Evolutionary conservation across 2,888 invertebrate species (phyloP).

Genomic region (Drosophila prolongata): DNA sequence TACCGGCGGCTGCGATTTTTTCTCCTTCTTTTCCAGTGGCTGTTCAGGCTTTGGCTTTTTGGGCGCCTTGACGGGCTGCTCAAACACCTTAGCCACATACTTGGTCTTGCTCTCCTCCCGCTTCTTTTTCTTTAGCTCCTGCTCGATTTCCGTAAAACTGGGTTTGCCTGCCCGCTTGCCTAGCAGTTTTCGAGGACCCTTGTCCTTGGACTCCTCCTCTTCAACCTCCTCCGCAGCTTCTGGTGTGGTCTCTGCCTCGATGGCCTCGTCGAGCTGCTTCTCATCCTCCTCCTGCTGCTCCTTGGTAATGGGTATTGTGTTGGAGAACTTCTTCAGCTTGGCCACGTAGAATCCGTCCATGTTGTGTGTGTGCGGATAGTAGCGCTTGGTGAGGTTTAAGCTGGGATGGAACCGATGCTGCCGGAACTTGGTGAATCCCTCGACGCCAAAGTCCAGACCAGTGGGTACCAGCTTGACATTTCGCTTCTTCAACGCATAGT

Average conservation of each 20-base stretch:
- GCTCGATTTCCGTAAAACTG: slow-evolving; percentile 72
- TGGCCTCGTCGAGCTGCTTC: slow-evolving; percentile 78
- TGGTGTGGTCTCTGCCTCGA: slow-evolving; percentile 57
- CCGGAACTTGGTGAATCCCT: slow-evolving; percentile 96
- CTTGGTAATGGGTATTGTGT: slow-evolving; percentile 87
- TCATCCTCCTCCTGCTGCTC: slow-evolving; percentile 84
- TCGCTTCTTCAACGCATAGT: slow-evolving; percentile 96
- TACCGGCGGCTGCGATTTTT: slow-evolving; percentile 5
- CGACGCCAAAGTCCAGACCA: slow-evolving; percentile 97
- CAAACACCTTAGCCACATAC: slow-evolving; percentile 83
- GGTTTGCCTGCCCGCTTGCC: slow-evolving; percentile 83
- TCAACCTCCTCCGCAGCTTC: slow-evolving; percentile 31
- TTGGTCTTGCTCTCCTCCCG: slow-evolving; percentile 77
- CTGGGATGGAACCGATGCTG: slow-evolving; percentile 95
- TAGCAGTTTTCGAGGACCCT: slow-evolving; percentile 53
- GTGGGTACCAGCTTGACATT: slow-evolving; percentile 97
- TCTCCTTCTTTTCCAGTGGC: slow-evolving; percentile 10
- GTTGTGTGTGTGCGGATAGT: slow-evolving; percentile 99
- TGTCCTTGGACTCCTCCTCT: slow-evolving; percentile 59
- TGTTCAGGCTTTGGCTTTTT: slow-evolving; percentile 55
- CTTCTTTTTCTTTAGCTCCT: slow-evolving; percentile 82
- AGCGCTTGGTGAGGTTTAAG: slow-evolving; percentile 93
- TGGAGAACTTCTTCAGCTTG: slow-evolving; percentile 98
- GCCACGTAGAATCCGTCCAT: slow-evolving; percentile 99
- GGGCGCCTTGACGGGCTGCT: slow-evolving; percentile 79